Evolutionary conservation across 1,140 invertebrate genomes (phyloP).

Genomic region (Dendrolimus kikuchii): DNA sequence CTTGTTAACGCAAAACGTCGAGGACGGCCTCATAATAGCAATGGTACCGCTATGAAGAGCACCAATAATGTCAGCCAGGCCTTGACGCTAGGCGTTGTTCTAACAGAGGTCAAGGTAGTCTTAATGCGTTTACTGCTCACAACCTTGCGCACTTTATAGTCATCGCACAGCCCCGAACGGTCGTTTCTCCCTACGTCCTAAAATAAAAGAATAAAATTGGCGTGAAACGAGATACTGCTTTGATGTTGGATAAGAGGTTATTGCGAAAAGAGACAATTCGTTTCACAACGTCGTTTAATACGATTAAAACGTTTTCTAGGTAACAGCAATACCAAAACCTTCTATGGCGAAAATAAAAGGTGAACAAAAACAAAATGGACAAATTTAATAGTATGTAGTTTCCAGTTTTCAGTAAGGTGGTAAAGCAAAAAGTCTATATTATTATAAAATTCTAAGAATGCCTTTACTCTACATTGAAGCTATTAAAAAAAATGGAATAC

Average conservation of each 20-base stretch:
- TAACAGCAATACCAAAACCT: too few relatives aligned
- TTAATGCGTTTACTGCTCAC: slow-evolving; percentile 38
- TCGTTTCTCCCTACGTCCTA: slow-evolving; percentile 24
- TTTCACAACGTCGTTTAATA: not conserved
- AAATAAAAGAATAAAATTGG: slow-evolving; percentile 32
- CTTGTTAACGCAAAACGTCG: slow-evolving; percentile 20
- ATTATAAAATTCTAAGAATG: too few relatives aligned
- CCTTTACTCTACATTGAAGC: too few relatives aligned
- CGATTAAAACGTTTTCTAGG: not conserved
- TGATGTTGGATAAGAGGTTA: slow-evolving; percentile 17
- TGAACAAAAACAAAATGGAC: not conserved
- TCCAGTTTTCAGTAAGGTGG: too few relatives aligned
- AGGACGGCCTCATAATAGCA: slow-evolving; percentile 16
- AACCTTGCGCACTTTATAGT: slow-evolving; percentile 41
- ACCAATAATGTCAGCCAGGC: slow-evolving; percentile 28
- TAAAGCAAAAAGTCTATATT: too few relatives aligned
- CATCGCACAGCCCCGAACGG: slow-evolving; percentile 26
- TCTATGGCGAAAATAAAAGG: slow-evolving; percentile 2
- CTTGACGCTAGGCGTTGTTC: slow-evolving; percentile 34
- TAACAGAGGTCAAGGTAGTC: slow-evolving; percentile 40
- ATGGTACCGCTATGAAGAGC: slow-evolving; percentile 23
- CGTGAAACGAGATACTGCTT: slow-evolving; percentile 23
- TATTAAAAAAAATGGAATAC: too few relatives aligned
- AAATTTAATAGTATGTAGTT: too few relatives aligned
- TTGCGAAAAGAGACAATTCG: not conserved